Base-by-base conservation (phyloP, 2,113 vertebrate genomes). In the Coreoperca whiteheadi region DNA sequence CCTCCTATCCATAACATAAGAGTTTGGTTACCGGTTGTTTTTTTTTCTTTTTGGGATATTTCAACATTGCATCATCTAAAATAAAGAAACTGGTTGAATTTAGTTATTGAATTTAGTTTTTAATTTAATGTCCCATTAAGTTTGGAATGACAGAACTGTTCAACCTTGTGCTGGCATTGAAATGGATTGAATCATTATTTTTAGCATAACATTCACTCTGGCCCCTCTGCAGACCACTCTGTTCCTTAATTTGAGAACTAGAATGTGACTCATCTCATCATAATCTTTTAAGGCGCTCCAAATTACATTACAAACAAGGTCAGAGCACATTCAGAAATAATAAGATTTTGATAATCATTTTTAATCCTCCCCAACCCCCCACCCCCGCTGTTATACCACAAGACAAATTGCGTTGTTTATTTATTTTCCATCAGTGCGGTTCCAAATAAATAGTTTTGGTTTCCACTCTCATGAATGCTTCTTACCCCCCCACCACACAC, bases 271-370 rank as follows among this genome's bases (percentile, higher is more conserved):
- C 89, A 88, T 90, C 84, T 85, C 79, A 10, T 89, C 83, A 77
- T 93, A 91, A 93, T 94, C 91, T 90, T 88, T 93, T 89, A 90
- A 88, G 76, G 83, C 69, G 83, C 79, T 91, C 67, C 78, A 91
- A 92, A 92, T 90, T 89, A 88, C 87, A 88, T 90, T 87, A 92
- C 71, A 85, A 90, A 93, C 87, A 90, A 89, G 92, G 92, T 92
- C 91, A 91, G 79, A 88, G 82, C 79, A 83, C 79, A 87, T 87
- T 88, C 54, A 82, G 89, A 82, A 91, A 87, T 91, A 90, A 90
- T 88, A 88, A 84, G 81, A 87, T 90, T 89, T 51, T 2, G 50
- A 92, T 92, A 88, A 93, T 90, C 65, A 89, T 75, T 87, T 87
- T 86, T 92, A 90, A 91, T 92, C 80, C 84, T 84, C 73, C 66